Base-by-base conservation (phyloP, 2,888 invertebrate genomes). In the Patella depressa region DNA sequence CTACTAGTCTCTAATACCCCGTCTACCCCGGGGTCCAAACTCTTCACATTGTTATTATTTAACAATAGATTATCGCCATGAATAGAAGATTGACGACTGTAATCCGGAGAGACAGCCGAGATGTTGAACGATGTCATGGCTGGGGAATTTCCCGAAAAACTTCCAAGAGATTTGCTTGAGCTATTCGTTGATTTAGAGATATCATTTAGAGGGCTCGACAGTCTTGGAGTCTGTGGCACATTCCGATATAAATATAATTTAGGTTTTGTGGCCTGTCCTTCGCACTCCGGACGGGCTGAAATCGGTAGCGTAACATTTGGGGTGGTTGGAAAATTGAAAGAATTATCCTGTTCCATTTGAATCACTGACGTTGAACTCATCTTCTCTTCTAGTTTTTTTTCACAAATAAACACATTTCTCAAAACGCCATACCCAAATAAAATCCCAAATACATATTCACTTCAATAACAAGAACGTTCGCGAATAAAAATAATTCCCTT, bases 241-340 rank as follows among this genome's bases (percentile, higher is more conserved):
- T 65, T 65, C 14, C 19, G 19, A 14, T 65, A 65, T 24, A 65
- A 65, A 24, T 65, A 65, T 19, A 65, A 24, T 65, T 65, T 65
- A 24, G 65, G 65, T 24, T 65, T 65, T 65, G 65, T 65, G 24
- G 24, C 65, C 65, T 65, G 65, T 2, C 65, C 65, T 15, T 65
- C 65, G 24, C 65, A 65, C 65, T 65, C 65, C 15, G 65, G 65
- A 24, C 65, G 65, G 19, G 65, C 65, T 14, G 65, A 65, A 24
- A 65, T 65, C 5, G 65, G 65, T 24, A 65, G 65, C 11, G 65
- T 65, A 24, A 65, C 65, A 65, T 65, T 65, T 65, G 65, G 24
- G 3, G 65, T 45, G 9, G 45, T 11, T 24, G 65, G 24, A 11
- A 24, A 65, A 12, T 24, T 24, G 65, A 65, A 65, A 15, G 65